These are phyloP conservation scores for Ochropacha duplaris DNA, from an alignment of 2,888 invertebrate species.

Conservation along the genomic window DNA sequence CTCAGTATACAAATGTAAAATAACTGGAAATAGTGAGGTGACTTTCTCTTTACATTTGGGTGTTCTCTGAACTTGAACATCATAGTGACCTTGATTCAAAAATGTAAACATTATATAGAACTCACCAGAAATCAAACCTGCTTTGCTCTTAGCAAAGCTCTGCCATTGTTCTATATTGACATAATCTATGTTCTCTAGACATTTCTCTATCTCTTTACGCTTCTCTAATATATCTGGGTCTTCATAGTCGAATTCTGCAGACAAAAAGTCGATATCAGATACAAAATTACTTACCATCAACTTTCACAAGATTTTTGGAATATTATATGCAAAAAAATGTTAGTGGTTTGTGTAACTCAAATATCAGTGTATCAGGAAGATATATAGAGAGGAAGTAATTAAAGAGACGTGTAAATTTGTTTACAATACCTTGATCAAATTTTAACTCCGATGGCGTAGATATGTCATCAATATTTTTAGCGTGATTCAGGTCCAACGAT, in stretches of 20 bases:
- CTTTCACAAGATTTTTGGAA: conserved; percentile 37
- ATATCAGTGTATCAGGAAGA: conserved; percentile 15
- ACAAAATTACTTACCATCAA: conserved; percentile 25
- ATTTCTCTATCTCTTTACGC: conserved; percentile 82
- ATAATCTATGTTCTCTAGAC: conserved; percentile 71
- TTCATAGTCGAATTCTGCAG: conserved; percentile 81
- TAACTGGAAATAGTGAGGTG: not conserved
- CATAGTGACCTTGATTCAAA: not conserved
- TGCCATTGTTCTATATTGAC: conserved; percentile 82
- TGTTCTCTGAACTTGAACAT: not conserved
- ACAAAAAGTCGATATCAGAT: conserved; percentile 19
- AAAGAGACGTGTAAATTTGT: conserved; percentile 45
- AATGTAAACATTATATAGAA: conserved; percentile 17
- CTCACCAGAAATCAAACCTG: conserved; percentile 87
- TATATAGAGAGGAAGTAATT: conserved; percentile 33
- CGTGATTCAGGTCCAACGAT: conserved; percentile 59
- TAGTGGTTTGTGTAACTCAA: conserved; percentile 1
- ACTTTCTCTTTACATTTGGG: conserved; percentile 1
- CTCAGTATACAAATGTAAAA: not conserved
- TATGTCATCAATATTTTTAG: conserved; percentile 80
- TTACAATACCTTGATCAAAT: conserved; percentile 87
- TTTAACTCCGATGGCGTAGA: conserved; percentile 85
- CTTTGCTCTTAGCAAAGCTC: conserved; percentile 84
- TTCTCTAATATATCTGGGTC: conserved; percentile 85
- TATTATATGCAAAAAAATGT: conserved; percentile 1